Conservation (phyloP, 2,797 vertebrate species). For the Lophius americanus region DNA sequence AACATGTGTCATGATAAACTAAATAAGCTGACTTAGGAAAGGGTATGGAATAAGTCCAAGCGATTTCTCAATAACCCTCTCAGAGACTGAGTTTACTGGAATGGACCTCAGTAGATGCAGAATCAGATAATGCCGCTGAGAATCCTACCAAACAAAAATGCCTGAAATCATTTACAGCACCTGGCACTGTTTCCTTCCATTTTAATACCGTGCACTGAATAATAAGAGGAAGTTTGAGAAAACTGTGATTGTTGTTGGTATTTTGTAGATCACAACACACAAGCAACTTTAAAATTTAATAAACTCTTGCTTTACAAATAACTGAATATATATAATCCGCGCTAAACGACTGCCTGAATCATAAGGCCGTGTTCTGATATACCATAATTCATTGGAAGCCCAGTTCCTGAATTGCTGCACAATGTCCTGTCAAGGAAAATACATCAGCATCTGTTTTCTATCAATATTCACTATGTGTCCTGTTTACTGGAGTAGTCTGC, state of each 20-base stretch:
- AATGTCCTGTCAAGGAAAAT: slow-evolving; percentile 34
- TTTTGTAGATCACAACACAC: neutral
- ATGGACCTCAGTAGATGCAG: slow-evolving; percentile 50
- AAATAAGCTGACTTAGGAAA: slow-evolving; percentile 39
- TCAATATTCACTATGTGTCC: slow-evolving; percentile 46
- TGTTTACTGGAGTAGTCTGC: slow-evolving; percentile 36
- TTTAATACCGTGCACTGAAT: slow-evolving; percentile 3
- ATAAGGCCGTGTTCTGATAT: slow-evolving; percentile 12
- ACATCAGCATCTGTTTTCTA: slow-evolving; percentile 63
- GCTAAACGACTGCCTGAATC: slow-evolving; percentile 12
- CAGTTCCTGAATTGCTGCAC: slow-evolving; percentile 33
- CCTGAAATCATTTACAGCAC: slow-evolving; percentile 42
- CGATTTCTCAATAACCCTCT: slow-evolving; percentile 68
- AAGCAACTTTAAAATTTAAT: neutral
- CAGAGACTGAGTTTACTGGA: slow-evolving; percentile 50
- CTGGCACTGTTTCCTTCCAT: slow-evolving; percentile 15
- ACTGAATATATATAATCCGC: slow-evolving; percentile 6
- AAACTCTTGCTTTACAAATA: slow-evolving; percentile 4
- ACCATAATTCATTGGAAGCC: slow-evolving; percentile 35
- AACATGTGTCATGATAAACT: slow-evolving; percentile 39
- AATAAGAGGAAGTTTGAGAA: slow-evolving; percentile 2
- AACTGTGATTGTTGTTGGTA: neutral
- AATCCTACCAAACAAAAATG: slow-evolving; percentile 56
- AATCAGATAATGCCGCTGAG: slow-evolving; percentile 54
- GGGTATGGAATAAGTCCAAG: slow-evolving; percentile 57